phyloP scores from a whole-genome alignment of 2,888 invertebrate genomes.

The Melangyna quadrimaculata region DNA sequence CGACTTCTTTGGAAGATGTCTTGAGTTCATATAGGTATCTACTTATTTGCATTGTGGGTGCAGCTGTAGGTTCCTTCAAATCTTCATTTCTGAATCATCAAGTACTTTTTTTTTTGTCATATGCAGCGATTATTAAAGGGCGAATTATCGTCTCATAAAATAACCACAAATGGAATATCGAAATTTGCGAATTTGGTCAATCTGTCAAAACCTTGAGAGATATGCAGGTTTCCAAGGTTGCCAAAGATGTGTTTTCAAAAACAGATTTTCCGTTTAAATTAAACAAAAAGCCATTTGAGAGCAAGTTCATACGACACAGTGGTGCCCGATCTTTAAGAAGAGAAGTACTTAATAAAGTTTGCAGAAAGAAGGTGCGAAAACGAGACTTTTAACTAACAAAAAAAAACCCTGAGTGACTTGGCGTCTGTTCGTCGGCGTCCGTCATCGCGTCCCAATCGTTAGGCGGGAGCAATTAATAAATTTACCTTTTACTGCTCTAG shows the following conservation, averaged over 20 bases:
- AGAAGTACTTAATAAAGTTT: slow-evolving; percentile 47
- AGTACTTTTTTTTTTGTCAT: not conserved
- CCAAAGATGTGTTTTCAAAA: not conserved
- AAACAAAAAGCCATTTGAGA: not conserved
- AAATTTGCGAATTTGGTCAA: not conserved
- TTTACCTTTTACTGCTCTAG: not conserved
- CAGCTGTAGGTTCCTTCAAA: slow-evolving; percentile 38
- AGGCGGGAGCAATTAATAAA: slow-evolving; percentile 27
- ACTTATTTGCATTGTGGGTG: slow-evolving; percentile 67
- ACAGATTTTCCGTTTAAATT: not conserved
- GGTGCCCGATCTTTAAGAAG: not conserved
- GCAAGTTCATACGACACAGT: not conserved
- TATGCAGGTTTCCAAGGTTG: not conserved
- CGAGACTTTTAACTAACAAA: not conserved
- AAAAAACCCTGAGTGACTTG: slow-evolving; percentile 1
- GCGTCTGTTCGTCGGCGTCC: slow-evolving; percentile 4
- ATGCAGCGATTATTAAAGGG: not conserved
- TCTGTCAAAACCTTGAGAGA: not conserved
- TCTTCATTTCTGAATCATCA: slow-evolving; percentile 38
- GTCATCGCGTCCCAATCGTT: not conserved
- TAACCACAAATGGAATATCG: not conserved
- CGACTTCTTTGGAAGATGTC: not conserved
- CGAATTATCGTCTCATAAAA: not conserved
- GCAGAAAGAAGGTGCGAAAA: slow-evolving; percentile 54
- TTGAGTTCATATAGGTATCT: not conserved